Evolutionary conservation across 37 sponge, comb jelly and placozoan species (phyloP).

Genomic region (Eunapius fragilis): DNA sequence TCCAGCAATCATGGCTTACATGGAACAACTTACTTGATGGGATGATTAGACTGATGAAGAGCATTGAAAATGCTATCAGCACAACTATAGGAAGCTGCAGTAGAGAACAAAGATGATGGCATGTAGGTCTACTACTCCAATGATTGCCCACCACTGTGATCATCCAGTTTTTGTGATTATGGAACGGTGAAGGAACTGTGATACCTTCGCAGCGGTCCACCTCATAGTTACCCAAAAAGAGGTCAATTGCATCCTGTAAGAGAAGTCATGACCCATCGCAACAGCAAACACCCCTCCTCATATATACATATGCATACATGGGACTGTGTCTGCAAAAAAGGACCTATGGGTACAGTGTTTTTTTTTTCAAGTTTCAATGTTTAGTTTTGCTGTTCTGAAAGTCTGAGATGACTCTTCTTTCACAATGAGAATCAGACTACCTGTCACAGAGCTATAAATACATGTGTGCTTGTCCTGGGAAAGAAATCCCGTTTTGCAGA

Average conservation of each 20-base stretch:
- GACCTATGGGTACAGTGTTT: too few species aligned
- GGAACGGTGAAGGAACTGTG: conserved; percentile 55
- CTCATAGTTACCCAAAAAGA: conserved; percentile 84
- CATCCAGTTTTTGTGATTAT: conserved; percentile 42
- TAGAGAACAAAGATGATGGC: neutral
- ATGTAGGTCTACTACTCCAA: neutral
- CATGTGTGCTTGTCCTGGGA: too few species aligned
- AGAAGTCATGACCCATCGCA: neutral
- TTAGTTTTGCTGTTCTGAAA: too few species aligned
- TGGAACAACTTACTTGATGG: conserved; percentile 76
- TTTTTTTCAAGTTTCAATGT: too few species aligned
- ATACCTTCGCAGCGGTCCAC: conserved; percentile 74
- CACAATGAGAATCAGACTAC: too few species aligned
- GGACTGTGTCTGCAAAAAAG: neutral
- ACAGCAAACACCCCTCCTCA: neutral
- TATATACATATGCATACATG: neutral
- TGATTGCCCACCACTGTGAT: conserved; percentile 49
- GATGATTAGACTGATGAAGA: conserved; percentile 75
- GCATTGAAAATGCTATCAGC: conserved; percentile 76
- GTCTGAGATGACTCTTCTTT: too few species aligned
- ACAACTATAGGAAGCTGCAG: conserved; percentile 72
- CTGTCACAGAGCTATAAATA: too few species aligned
- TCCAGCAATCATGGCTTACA: too few species aligned
- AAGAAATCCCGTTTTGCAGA: too few species aligned
- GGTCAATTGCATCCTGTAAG: conserved; percentile 77